Percentiles rank a stretch among this genome's conserved stretches.
phyloP scores from a whole-genome alignment of 2,888 invertebrate genomes.

The Caenorhabditis sp. region DNA sequence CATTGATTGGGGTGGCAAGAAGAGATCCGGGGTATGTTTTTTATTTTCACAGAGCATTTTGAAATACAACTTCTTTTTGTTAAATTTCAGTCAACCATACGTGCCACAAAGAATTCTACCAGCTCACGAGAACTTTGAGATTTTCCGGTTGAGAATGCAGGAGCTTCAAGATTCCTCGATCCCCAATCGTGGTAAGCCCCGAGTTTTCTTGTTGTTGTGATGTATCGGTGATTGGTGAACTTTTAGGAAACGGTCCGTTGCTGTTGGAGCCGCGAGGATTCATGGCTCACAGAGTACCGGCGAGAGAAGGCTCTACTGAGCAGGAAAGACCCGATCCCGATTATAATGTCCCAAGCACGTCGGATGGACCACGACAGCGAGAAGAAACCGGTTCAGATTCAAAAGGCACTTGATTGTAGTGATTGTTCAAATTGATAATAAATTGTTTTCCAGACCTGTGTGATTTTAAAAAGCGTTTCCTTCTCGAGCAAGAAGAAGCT shows the following conservation, averaged over 20 bases:
- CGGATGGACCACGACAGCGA: neutral
- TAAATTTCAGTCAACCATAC: neutral
- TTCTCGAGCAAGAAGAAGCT: neutral
- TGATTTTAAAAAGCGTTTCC: slow-evolving; percentile 1
- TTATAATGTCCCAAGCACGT: too few relatives aligned
- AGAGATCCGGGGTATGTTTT: slow-evolving; percentile 17
- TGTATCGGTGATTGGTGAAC: slow-evolving; percentile 8
- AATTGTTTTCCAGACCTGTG: slow-evolving; percentile 1
- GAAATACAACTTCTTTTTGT: too few relatives aligned
- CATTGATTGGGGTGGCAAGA: slow-evolving; percentile 36
- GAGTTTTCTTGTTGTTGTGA: neutral
- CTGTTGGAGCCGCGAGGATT: slow-evolving; percentile 25
- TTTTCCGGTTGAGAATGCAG: slow-evolving; percentile 21
- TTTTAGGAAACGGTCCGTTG: slow-evolving; percentile 30
- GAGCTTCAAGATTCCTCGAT: neutral
- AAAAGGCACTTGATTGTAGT: slow-evolving; percentile 5
- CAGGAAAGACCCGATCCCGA: too few relatives aligned
- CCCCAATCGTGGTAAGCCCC: slow-evolving; percentile 19
- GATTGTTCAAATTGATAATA: neutral
- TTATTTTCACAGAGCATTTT: neutral
- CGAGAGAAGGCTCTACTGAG: too few relatives aligned
- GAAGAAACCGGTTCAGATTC: neutral
- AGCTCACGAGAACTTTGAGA: slow-evolving; percentile 13
- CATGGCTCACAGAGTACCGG: neutral
- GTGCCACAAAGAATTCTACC: slow-evolving; percentile 11